Base-by-base conservation (phyloP, 2,888 invertebrate genomes). In the Keiferia lycopersicella region DNA sequence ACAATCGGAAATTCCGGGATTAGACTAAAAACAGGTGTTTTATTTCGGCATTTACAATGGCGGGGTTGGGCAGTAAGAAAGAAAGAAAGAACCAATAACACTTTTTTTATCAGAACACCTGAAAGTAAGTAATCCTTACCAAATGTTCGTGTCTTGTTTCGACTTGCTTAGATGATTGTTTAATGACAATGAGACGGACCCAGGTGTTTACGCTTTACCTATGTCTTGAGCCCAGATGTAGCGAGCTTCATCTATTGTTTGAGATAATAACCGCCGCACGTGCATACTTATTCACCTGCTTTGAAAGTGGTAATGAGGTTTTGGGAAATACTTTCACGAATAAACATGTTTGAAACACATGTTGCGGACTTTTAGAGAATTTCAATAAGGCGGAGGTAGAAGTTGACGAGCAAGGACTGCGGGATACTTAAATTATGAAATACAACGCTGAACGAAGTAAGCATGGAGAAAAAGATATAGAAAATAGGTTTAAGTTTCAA, bases 201-300 rank as follows among this genome's bases (percentile, higher is more conserved):
- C 62, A 62, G 62, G 51, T 62, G 62, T 62, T 14, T n/a, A 12
- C 7, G n/a, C n/a, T n/a, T n/a, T 2, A 3, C 56, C 39, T 10
- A 34, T 48, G 34, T 61, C 48, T 45, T 16, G 61, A 26, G 8
- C 8, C 26, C 63, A 63, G 65, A 63, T 65, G 65, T 61, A 60
- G 63, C 20, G 50, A 50, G 22, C 38, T 61, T 61, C 14, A 10
- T 18, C 53, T 34, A 63, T 65, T 65, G 63, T 63, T 61, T 63
- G 48, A 12, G 56, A 45, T 18, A 63, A 39, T 58, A 57, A 63
- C 16, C 30, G 34, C 1, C 38, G 59, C 65, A 65, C 65, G 65
- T 63, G 63, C 63, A 51, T 11, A 20, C 51, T 11, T 30, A 26
- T 26, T 34, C 61, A 61, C 63, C 63, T 65, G 63, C 65, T 41